Base-by-base conservation (phyloP, 2,113 vertebrate species). In the Microtus richardsoni region DNA sequence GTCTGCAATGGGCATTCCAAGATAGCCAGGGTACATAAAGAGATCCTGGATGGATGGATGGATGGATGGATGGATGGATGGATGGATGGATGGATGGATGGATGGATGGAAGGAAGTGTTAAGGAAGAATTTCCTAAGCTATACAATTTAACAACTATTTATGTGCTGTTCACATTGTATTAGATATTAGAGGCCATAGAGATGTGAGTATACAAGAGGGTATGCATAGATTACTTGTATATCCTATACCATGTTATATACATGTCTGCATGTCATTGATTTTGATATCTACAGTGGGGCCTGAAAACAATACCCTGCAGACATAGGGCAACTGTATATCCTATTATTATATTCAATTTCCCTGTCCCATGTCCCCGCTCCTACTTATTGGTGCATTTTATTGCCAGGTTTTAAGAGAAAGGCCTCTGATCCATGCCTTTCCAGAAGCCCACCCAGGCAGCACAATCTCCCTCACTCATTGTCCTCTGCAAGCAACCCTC, bases 301-400 rank as follows among this genome's bases (percentile, higher is more conserved):
- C 75, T 62, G 24, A 64, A 71, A 49, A 30, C 39, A 62, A 8
- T 47, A 44, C 41, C 66, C 26, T 2, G 2, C 13, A 58, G 49
- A 66, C 10, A 6, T 52, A 14, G 92, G 44, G 11, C 12, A 74
- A 8, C 41, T 33, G 4, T 88, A 85, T 96, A 36, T 70, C 96
- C 14, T 54, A 79, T 16, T 91, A 28, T 70, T 73, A 30, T 54
- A 77, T 49, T 93, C 71, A 86, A 60, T 58, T 82, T n/a, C 52
- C 52, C 79, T 82, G 79, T 22, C 36, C 64, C 68, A 1, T 86
- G 71, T 30, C 0, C 41, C 68, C 54, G 28, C n/a, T 58, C 52
- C 78, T 82, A 58, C 28, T 95, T 93, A 97, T 97, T 97, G 97
- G 97, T 96, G 82, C 97, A 85, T 97, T 97, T 97, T 83, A 74